Percentiles rank a stretch among this genome's conserved stretches.
Conservation (phyloP, 2,888 invertebrate species). For the Amaurobius ferox region DNA sequence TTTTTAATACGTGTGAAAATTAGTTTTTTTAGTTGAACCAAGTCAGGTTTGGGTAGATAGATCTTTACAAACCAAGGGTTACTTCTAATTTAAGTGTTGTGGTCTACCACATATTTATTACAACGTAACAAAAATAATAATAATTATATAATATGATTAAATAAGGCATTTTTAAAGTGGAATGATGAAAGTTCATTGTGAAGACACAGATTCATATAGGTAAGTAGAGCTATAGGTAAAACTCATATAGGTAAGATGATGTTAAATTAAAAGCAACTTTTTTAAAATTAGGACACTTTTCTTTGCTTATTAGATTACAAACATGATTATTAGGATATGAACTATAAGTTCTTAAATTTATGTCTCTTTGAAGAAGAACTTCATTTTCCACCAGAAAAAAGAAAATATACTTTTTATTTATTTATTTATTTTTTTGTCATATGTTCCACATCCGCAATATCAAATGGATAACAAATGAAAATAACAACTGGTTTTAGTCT, state of each 20-base stretch:
- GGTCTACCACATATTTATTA: no score
- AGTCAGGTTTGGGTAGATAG: no score
- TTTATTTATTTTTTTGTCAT: constrained; percentile 13
- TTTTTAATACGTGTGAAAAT: no score
- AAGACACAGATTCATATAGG: constrained; percentile 5
- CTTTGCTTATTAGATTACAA: constrained; percentile 1
- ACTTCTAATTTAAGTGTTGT: no score
- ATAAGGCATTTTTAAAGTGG: no score
- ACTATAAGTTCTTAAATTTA: constrained; percentile 7
- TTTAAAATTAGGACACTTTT: constrained; percentile 1
- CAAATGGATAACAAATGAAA: constrained; percentile 15
- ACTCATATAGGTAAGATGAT: no score
- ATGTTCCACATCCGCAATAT: constrained; percentile 2
- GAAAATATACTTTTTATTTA: neutral
- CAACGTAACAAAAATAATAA: no score
- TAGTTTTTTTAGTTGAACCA: no score
- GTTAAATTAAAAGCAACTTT: constrained; percentile 5
- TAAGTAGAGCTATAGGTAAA: constrained; percentile 10
- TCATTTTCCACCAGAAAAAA: neutral
- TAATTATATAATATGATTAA: no score
- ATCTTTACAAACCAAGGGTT: no score
- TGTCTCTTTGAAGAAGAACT: constrained; percentile 13
- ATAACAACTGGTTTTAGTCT: constrained; percentile 7
- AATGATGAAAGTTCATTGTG: no score
- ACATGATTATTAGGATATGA: neutral